Percentiles rank a stretch among this genome's conserved stretches.
phyloP scores from a whole-genome alignment of 2,113 vertebrate species.

The Notarius quadriscutis region DNA sequence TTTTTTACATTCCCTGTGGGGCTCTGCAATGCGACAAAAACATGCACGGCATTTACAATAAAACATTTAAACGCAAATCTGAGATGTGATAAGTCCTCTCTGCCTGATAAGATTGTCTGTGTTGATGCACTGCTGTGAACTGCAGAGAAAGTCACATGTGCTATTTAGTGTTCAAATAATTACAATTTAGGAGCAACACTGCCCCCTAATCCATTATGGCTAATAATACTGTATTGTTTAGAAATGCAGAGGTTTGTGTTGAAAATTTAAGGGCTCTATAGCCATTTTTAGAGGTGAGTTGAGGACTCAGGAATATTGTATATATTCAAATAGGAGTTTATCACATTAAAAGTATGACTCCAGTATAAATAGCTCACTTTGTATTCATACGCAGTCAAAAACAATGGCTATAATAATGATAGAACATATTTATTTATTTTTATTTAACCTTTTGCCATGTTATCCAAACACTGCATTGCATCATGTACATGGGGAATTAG shows the following conservation, averaged over 20 bases:
- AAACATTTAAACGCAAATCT: neutral
- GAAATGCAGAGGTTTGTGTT: neutral
- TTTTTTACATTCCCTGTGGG: neutral
- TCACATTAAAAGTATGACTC: neutral
- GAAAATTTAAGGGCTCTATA: neutral
- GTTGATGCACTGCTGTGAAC: neutral
- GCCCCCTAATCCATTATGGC: constrained; percentile 21
- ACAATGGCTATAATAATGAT: neutral
- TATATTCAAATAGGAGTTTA: neutral
- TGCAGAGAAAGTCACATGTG: neutral
- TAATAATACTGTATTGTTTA: neutral
- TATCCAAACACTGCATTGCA: neutral
- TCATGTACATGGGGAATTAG: neutral
- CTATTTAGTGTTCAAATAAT: neutral
- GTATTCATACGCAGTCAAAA: neutral
- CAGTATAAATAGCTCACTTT: neutral
- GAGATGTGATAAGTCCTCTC: neutral
- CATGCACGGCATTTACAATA: neutral
- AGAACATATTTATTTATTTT: neutral
- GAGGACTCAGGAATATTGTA: neutral
- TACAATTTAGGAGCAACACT: constrained; percentile 7
- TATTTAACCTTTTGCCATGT: neutral
- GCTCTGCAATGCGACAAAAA: neutral
- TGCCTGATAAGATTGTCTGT: constrained; percentile 6
- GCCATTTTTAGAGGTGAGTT: neutral